These are phyloP conservation scores for Phenganax stokvisi DNA, from an alignment of 92 coral and sea anemone genomes.

Conservation along the genomic window DNA sequence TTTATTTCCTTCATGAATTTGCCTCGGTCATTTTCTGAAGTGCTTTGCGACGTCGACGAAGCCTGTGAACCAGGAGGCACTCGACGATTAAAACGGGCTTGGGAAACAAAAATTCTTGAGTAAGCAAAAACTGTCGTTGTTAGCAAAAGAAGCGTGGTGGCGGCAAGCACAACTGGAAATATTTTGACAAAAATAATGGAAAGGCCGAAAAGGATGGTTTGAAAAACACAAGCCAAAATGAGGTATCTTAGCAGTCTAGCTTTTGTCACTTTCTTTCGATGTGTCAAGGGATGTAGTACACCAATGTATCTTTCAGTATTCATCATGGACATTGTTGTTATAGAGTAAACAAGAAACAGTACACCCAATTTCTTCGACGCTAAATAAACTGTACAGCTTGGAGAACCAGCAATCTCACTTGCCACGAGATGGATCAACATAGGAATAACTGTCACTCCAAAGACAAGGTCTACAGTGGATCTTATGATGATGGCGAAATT, in stretches of 20 bases:
- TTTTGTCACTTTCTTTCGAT: slow-evolving; percentile 1
- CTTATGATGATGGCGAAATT: not conserved
- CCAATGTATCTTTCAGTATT: not conserved
- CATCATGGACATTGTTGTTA: not conserved
- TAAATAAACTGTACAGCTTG: not conserved
- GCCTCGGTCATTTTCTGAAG: too few species aligned
- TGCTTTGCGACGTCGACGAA: too few species aligned
- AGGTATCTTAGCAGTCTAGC: not conserved
- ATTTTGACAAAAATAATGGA: not conserved
- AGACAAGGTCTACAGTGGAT: not conserved
- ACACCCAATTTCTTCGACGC: not conserved
- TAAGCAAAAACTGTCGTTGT: not conserved
- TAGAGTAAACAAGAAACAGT: not conserved
- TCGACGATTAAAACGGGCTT: not conserved
- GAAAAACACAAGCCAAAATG: not conserved
- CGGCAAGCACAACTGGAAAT: not conserved
- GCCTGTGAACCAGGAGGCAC: too few species aligned
- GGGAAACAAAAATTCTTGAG: not conserved
- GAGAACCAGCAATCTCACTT: not conserved
- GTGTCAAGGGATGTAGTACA: not conserved
- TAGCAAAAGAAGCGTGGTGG: not conserved
- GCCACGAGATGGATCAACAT: not conserved
- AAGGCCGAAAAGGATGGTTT: not conserved
- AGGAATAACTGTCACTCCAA: not conserved
- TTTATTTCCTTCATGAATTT: not conserved